A percentile compares a stretch with the other conserved stretches of the same genome.
Evolutionary conservation across 2,888 invertebrate species (phyloP).

Genomic region (Diploptera punctata): DNA sequence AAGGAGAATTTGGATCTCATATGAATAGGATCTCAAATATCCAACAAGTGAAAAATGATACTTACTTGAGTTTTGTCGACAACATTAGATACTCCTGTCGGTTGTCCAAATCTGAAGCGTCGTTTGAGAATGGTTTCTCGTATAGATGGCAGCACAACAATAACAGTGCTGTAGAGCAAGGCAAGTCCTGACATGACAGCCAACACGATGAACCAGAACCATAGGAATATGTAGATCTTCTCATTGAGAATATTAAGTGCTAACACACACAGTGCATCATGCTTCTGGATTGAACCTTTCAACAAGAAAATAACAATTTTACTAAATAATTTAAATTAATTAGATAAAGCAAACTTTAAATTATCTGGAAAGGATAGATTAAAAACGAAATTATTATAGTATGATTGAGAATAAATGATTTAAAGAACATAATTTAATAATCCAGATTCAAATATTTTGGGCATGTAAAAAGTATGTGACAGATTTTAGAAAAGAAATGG

Average conservation of each 20-base stretch:
- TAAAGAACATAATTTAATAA: too few relatives aligned
- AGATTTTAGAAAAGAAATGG: too few relatives aligned
- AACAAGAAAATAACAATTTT: not conserved
- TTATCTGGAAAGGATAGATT: too few relatives aligned
- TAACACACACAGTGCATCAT: slow-evolving; percentile 86
- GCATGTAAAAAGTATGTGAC: too few relatives aligned
- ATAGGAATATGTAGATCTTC: slow-evolving; percentile 91
- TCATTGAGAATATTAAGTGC: slow-evolving; percentile 91
- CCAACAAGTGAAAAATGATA: too few relatives aligned
- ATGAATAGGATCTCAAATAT: too few relatives aligned
- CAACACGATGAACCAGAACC: slow-evolving; percentile 90
- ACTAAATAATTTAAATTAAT: too few relatives aligned
- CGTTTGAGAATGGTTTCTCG: slow-evolving; percentile 82
- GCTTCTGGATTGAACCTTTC: slow-evolving; percentile 77
- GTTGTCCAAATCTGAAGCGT: slow-evolving; percentile 79
- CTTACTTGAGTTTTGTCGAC: slow-evolving; percentile 81
- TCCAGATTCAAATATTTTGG: too few relatives aligned
- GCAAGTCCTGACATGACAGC: slow-evolving; percentile 78
- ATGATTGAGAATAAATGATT: too few relatives aligned
- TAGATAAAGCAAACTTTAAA: too few relatives aligned
- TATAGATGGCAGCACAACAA: slow-evolving; percentile 79
- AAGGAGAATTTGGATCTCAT: too few relatives aligned
- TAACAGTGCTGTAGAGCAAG: slow-evolving; percentile 80
- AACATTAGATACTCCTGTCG: slow-evolving; percentile 74
- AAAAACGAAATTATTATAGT: too few relatives aligned